A percentile compares a stretch with the other conserved stretches of the same genome.
Evolutionary conservation across 1,140 invertebrate species (phyloP).

Genomic region (Gryon sp.): DNA sequence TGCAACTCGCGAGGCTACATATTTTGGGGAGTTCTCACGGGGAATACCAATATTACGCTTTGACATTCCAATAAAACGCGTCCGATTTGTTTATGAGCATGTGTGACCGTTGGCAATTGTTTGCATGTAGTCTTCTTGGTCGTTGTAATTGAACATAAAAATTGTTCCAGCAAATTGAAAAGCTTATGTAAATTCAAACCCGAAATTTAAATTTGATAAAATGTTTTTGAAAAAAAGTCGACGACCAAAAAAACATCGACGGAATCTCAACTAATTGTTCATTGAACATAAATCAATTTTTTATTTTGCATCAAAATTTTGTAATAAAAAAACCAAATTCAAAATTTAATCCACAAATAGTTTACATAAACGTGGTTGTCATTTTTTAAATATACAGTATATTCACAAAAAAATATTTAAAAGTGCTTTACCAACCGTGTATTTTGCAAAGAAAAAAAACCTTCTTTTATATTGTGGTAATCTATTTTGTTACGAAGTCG

Average conservation of each 20-base stretch:
- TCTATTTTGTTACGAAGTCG: constrained; percentile 21
- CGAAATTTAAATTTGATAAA: constrained; percentile 52
- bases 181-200: constrained; percentile 52
- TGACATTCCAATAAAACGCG: constrained; percentile 80
- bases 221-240: constrained; percentile 10
- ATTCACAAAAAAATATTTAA: no score
- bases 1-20: constrained; percentile 78
- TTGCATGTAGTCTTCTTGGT: constrained; percentile 53
- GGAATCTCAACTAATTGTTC: constrained; percentile 32
- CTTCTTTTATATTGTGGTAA: constrained; percentile 18
- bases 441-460: no score
- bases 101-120: constrained; percentile 66
- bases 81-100: constrained; percentile 80
- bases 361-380: constrained; percentile 2
- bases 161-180: constrained; percentile 52
- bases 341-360: constrained; percentile 1
- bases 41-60: constrained; percentile 80
- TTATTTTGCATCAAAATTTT: constrained; percentile 7
- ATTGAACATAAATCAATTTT: constrained; percentile 3
- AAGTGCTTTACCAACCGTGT: no score
- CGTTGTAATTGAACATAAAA: constrained; percentile 59
- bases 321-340: constrained; percentile 6
- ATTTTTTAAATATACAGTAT: constrained; percentile 6
- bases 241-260: not conserved
- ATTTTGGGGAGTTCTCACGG: constrained; percentile 78